Evolutionary conservation across 2,113 vertebrate genomes (phyloP).

Genomic region (Sakesphorus luctuosus): DNA sequence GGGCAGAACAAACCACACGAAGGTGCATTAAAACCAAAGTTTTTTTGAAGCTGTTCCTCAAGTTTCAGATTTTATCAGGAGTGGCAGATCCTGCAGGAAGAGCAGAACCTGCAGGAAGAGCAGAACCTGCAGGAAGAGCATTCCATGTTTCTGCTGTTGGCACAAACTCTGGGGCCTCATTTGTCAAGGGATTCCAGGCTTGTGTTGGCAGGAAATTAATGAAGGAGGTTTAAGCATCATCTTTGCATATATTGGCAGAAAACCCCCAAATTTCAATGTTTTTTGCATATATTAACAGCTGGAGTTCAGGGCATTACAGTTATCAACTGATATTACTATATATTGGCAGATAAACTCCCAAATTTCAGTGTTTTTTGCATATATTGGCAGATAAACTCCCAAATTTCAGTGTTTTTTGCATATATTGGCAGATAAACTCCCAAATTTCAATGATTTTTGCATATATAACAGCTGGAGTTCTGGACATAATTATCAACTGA

Average conservation of each 20-base stretch:
- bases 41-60: neutral
- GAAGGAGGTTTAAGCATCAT: neutral
- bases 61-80: neutral
- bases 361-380: no score
- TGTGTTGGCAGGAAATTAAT: neutral
- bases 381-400: neutral
- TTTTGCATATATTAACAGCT: neutral
- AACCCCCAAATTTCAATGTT: neutral
- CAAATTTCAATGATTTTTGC: no score
- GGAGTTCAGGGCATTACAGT: neutral
- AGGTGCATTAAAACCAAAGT: neutral
- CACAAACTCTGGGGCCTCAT: neutral
- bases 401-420: neutral
- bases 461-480: no score
- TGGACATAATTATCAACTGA: no score
- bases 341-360: no score
- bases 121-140: neutral
- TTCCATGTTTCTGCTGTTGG: neutral
- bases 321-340: neutral
- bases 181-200: no score
- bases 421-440: neutral
- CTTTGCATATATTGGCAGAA: neutral
- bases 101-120: neutral
- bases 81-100: neutral
- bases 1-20: neutral